Base-by-base conservation (phyloP, 2,888 invertebrate genomes). In the Malachius bipustulatus region DNA sequence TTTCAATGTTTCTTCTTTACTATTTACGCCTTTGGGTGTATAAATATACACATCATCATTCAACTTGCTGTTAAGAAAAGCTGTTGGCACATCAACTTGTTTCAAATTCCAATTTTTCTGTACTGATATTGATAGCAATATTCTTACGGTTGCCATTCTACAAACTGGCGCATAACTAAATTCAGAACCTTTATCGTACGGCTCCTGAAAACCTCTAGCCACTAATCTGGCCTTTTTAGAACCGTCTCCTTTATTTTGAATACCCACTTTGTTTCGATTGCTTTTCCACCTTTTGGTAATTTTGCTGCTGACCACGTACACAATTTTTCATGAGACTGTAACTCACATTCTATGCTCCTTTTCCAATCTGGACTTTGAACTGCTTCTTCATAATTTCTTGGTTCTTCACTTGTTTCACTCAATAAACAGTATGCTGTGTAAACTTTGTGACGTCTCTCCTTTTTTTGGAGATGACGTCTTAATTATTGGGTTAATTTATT, bases 161-260 rank as follows among this genome's bases (percentile, higher is more conserved):
- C 34, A 34, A 2, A 43, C 43, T 8, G 41, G 41, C 12, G 43
- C 31, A 31, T 41, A 38, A 3, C 4, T 4, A 4, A 24, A 10
- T 14, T 32, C 31, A 9, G 33, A 15, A 11, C 28, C 24, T n/a
- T 6, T 10, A 19, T 19, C n/a, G 24, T 19, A 19, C n/a, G 24
- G 24, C 4, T 29, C 33, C 39, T 48, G 46, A 40, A 39, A 48
- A 8, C 47, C 47, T 40, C 44, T 49, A 4, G 46, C 47, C 4
- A 50, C 46, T 27, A 50, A 16, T 32, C 45, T 33, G 9, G 46
- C 47, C 19, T 47, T 49, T 10, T 41, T 43, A 2, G 27, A 36
- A 15, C 43, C 44, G 31, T 46, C 39, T 35, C 43, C 30, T 38
- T 48, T 6, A 10, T 28, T 28, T 10, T 6, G 11, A 28, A 28